Base-by-base conservation (phyloP, 2,888 invertebrate species). In the Drosophila robusta region DNA sequence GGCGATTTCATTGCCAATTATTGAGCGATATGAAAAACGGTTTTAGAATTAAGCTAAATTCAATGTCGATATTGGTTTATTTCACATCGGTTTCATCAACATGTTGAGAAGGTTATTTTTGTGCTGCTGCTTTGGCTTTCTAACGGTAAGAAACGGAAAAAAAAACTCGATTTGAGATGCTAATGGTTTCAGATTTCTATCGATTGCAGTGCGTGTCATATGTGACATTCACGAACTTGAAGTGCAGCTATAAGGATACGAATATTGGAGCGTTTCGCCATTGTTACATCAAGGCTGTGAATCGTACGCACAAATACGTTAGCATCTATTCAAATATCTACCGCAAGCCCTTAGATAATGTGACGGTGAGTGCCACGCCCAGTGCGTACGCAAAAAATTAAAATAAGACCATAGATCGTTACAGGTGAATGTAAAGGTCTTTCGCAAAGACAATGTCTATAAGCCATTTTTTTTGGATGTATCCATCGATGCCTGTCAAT, bases 201-300 rank as follows among this genome's bases (percentile, higher is more conserved):
- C 4, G 1, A 12, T 50, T 61, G 2, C 11, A 70, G 70, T 54
- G 56, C 24, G 1, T 56, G 22, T 61, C 47, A 1, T 50, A 67
- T 14, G 58, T 78, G 5, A 14, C 63, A 6, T 84, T 84, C 16
- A 84, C 85, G 3, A 81, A 81, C 16, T 42, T 85, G 0, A 70
- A 75, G n/a, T 81, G 79, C 45, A 54, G 0, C 1, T 42, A 42
- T 7, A 5, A 24, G 1, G 41, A 75, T 16, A 12, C 4, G 5
- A 29, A 26, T 1, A 18, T n/a, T 6, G 6, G 47, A 0, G 7
- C 11, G 0, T 72, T 75, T 18, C 14, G 46, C 0, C 4, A 14
- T 1, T 80, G 79, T 14, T n/a, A 45, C 0, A 72, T 80, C 4
- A 80, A 81, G 51, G 78, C 81, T 0, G 65, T 75, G 0, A 80